Evolutionary conservation across 2,113 vertebrate genomes (phyloP).

Genomic region (Pteropus alecto): DNA sequence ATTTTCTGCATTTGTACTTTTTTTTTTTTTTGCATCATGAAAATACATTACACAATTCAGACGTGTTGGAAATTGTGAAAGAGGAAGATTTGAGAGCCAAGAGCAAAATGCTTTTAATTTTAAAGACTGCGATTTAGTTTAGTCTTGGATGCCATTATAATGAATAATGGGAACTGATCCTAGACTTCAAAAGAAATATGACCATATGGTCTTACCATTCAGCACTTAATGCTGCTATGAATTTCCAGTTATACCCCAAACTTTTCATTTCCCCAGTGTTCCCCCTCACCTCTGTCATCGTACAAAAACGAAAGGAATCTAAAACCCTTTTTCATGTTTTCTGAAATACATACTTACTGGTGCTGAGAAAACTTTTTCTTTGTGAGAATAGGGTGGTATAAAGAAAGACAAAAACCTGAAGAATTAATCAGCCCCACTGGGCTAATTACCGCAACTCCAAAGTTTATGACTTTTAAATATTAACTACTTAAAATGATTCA

Average conservation of each 20-base stretch:
- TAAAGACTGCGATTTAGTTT: constrained; percentile 71
- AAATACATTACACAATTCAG: constrained; percentile 20
- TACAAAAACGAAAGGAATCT: constrained; percentile 61
- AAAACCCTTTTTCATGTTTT: neutral
- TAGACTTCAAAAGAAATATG: constrained; percentile 76
- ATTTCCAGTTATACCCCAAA: constrained; percentile 67
- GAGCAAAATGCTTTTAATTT: constrained; percentile 69
- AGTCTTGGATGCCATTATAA: constrained; percentile 70
- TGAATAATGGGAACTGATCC: constrained; percentile 69
- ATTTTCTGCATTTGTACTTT: constrained; percentile 49
- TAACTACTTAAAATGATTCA: constrained; percentile 80
- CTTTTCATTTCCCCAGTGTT: constrained; percentile 53
- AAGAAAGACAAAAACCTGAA: constrained; percentile 65
- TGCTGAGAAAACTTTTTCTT: constrained; percentile 47
- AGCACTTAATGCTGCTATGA: constrained; percentile 59
- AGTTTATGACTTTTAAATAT: constrained; percentile 84
- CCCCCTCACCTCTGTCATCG: constrained; percentile 37
- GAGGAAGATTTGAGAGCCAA: constrained; percentile 55
- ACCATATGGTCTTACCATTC: constrained; percentile 68
- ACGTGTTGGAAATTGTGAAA: constrained; percentile 42
- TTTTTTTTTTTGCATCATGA: constrained; percentile 19
- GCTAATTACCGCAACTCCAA: constrained; percentile 75
- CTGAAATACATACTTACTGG: neutral
- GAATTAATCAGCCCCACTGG: constrained; percentile 73
- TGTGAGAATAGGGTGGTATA: constrained; percentile 54